Evolutionary conservation across 2,888 invertebrate genomes (phyloP), one percentile per base, ranked within the genome.

Genomic region (Scelioninae gen. 2): DNA sequence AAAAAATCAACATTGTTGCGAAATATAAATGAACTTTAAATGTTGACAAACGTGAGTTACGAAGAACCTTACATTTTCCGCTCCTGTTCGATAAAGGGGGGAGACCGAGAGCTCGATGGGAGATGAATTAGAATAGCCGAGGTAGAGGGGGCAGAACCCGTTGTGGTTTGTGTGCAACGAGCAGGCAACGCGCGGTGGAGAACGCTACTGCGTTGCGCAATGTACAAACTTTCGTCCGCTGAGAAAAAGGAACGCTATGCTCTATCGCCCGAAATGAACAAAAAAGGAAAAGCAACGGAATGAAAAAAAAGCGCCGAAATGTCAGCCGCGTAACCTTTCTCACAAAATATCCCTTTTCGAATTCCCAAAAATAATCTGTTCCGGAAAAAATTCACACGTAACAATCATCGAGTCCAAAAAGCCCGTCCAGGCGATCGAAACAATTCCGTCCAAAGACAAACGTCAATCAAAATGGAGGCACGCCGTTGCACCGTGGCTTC

Each of bases 181-280:
- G 78, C 74, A 48, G 33, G 57, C 57, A 41, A 41, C 46, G 60
- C 76, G 78, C 77, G 74, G 73, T 73, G 75, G 78, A 74, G 78
- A 80, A 80, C 80, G 78, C 79, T 63, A 75, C 67, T 76, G 84
- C 82, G 81, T 84, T 84, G 84, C 84, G 84, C 84, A 84, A 84
- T 84, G 81, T 74, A 80, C 81, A 70, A 81, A 84, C 79, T 82
- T 82, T 80, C 82, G 81, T 80, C 78, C 80, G 72, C 76, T 77
- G 53, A 74, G 68, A 55, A 75, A 69, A 68, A 63, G 63, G 55
- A 67, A 68, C 58, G 65, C 70, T 58, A 22, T 35, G 69, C 43
- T 50, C 46, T 52, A 37, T 61, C 35, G 50, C 7, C 41, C 70
- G 50, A 55, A 70, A 69, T n/a, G 35, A 16, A 39, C 28, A 50